These are phyloP conservation scores for Stomatorhinus ivindoensis DNA, from an alignment of 2,113 vertebrate genomes.

Conservation along the genomic window DNA sequence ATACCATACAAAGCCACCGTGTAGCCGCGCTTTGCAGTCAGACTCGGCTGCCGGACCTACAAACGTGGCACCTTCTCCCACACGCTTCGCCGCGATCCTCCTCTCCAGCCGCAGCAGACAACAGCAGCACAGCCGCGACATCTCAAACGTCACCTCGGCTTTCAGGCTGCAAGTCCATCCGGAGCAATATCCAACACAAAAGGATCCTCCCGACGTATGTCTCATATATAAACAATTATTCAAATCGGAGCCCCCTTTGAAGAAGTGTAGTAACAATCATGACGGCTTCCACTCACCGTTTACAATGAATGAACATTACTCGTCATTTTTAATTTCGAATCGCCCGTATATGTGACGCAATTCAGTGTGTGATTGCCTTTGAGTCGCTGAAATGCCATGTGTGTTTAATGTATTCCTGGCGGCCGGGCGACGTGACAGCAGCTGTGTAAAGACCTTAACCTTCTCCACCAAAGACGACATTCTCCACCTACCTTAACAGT, in stretches of 20 bases:
- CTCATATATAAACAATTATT: neutral
- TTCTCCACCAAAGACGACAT: neutral
- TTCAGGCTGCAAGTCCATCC: neutral
- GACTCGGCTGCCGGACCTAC: neutral
- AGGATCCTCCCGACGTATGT: neutral
- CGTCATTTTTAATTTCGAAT: neutral
- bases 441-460: neutral
- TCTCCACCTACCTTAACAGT: slow-evolving; percentile 61
- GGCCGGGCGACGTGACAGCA: neutral
- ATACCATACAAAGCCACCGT: neutral
- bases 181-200: neutral
- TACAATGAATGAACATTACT: neutral
- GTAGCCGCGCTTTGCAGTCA: neutral
- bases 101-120: neutral
- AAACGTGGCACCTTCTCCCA: neutral
- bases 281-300: neutral
- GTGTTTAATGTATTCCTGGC: neutral
- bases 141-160: neutral
- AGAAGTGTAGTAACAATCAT: neutral
- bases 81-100: neutral
- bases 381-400: neutral
- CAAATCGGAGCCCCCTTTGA: neutral
- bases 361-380: neutral
- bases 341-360: neutral
- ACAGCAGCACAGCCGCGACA: neutral